phyloP scores from a whole-genome alignment of 2,113 vertebrate species.

The Carlito syrichta region DNA sequence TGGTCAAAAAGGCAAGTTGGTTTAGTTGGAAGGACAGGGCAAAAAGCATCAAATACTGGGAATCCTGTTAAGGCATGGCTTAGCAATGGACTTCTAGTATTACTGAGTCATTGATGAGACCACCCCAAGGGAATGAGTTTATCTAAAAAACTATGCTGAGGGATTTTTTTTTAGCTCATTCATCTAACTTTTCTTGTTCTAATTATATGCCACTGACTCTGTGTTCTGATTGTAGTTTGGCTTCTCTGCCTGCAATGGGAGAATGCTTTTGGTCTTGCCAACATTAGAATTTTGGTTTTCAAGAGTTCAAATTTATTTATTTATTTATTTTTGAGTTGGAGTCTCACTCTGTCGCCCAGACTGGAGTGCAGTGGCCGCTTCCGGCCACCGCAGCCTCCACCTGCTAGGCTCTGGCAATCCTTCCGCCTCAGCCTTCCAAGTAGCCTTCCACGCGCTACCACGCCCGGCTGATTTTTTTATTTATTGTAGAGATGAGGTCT shows the following conservation, averaged over 20 bases:
- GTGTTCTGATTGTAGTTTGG: constrained; percentile 25
- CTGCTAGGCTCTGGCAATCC: too few species aligned
- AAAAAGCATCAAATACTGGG: not conserved
- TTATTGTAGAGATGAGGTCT: too few species aligned
- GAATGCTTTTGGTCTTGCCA: not conserved
- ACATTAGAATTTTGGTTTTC: not conserved
- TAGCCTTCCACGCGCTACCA: too few species aligned
- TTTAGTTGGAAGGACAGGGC: not conserved
- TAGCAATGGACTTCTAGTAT: not conserved
- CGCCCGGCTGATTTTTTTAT: too few species aligned
- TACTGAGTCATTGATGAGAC: not conserved
- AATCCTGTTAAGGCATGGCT: not conserved
- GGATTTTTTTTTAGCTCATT: not conserved
- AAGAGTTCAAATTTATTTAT: not conserved
- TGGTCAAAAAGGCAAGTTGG: not conserved
- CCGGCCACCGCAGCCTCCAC: too few species aligned
- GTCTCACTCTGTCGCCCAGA: too few species aligned
- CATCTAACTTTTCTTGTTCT: constrained; percentile 11
- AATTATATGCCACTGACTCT: not conserved
- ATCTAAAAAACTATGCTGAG: not conserved
- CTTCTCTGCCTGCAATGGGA: not conserved
- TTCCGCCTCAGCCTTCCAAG: too few species aligned
- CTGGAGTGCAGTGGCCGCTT: too few species aligned
- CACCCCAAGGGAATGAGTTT: not conserved
- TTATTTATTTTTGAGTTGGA: too few species aligned